Conservation (phyloP, 1,140 invertebrate species). For the Lordiphosa mommai region DNA sequence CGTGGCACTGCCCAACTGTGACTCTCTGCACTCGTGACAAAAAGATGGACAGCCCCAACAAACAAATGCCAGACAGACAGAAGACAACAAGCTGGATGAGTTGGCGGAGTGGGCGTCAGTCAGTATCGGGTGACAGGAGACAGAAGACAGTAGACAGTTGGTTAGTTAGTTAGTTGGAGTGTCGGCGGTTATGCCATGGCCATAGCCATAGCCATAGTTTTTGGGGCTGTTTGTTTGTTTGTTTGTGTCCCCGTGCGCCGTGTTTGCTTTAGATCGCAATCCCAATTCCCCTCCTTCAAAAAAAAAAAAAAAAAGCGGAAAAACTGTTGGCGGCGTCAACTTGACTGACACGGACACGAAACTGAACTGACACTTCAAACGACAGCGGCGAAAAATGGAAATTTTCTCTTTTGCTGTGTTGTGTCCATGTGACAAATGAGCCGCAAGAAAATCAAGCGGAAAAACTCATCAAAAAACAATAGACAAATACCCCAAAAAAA, state of each 20-base stretch:
- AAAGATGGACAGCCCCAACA: slow-evolving; percentile 64
- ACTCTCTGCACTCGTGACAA: slow-evolving; percentile 53
- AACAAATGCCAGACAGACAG: slow-evolving; percentile 63
- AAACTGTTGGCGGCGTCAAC: slow-evolving; percentile 30
- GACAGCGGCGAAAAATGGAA: slow-evolving; percentile 37
- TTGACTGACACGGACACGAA: slow-evolving; percentile 71
- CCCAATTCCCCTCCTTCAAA: slow-evolving; percentile 5
- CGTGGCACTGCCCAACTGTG: slow-evolving; percentile 30
- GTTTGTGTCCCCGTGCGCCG: slow-evolving; percentile 5
- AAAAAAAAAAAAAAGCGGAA: background rate
- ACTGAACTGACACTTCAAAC: slow-evolving; percentile 73
- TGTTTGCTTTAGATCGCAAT: slow-evolving; percentile 30
- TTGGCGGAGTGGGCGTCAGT: too few relatives aligned
- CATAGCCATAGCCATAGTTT: slow-evolving; percentile 38
- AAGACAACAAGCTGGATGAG: slow-evolving; percentile 6
- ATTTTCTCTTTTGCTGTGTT: background rate
- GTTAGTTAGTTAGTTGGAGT: slow-evolving; percentile 54
- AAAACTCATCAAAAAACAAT: slow-evolving; percentile 48
- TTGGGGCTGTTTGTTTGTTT: slow-evolving; percentile 60
- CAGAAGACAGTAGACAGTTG: slow-evolving; percentile 25
- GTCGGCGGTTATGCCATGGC: slow-evolving; percentile 53
- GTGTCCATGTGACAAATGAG: slow-evolving; percentile 8
- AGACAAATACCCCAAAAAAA: background rate
- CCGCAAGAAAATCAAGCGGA: slow-evolving; percentile 43
- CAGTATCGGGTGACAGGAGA: background rate